Percentiles rank a stretch among this genome's conserved stretches.
phyloP scores from a whole-genome alignment of 2,888 invertebrate species.

The Melanargia galathea region DNA sequence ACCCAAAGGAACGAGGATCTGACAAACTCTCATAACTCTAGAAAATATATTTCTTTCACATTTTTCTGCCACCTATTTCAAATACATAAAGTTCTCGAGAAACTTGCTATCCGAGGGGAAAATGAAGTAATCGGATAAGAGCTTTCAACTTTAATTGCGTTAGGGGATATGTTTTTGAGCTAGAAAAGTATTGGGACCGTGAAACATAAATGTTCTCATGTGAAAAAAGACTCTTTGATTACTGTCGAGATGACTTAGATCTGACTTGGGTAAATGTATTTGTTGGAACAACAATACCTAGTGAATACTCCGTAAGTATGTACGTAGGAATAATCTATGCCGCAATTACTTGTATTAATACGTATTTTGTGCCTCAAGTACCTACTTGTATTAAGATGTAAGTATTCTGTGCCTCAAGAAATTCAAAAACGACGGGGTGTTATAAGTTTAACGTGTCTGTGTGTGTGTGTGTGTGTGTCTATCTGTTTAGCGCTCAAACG shows the following conservation, averaged over 20 bases:
- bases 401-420: too few relatives aligned
- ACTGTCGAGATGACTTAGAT: background rate
- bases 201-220: conserved; percentile 5
- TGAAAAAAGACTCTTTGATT: background rate
- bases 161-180: conserved; percentile 37
- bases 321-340: too few relatives aligned
- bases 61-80: background rate
- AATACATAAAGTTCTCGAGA: background rate
- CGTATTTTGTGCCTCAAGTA: too few relatives aligned
- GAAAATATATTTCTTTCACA: background rate
- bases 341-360: too few relatives aligned
- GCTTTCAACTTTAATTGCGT: conserved; percentile 42
- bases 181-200: conserved; percentile 14
- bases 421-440: too few relatives aligned
- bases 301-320: too few relatives aligned
- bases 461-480: too few relatives aligned
- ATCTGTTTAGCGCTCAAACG: too few relatives aligned
- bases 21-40: background rate
- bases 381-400: too few relatives aligned
- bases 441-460: too few relatives aligned
- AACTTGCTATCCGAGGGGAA: conserved; percentile 42
- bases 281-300: too few relatives aligned
- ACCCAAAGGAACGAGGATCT: too few relatives aligned
- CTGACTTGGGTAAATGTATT: background rate
- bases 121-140: conserved; percentile 41